Conservation (phyloP, 2,888 invertebrate genomes). For the Sarcophaga variegata region DNA sequence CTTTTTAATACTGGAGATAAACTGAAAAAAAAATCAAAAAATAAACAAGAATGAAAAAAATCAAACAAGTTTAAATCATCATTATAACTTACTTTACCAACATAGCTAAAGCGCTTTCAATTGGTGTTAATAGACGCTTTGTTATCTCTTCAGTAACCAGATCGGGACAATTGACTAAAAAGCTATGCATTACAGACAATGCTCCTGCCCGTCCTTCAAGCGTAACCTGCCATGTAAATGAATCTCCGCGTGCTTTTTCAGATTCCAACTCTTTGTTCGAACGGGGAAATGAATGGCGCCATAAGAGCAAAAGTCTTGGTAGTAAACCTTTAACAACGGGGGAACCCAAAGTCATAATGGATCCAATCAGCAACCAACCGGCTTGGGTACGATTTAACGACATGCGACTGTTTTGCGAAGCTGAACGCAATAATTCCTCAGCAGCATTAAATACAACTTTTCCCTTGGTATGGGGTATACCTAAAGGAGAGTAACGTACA, state of each 20-base stretch:
- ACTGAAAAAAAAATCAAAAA: slow-evolving; percentile 82
- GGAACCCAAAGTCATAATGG: slow-evolving; percentile 97
- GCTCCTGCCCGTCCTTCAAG: slow-evolving; percentile 98
- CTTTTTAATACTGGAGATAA: slow-evolving; percentile 92
- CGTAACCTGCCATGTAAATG: slow-evolving; percentile 99
- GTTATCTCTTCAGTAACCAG: slow-evolving; percentile 96
- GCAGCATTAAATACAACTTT: slow-evolving; percentile 98
- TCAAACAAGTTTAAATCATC: background rate
- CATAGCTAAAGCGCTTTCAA: slow-evolving; percentile 97
- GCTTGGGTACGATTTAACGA: slow-evolving; percentile 97
- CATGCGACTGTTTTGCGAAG: slow-evolving; percentile 97
- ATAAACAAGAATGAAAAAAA: background rate
- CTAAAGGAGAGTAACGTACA: slow-evolving; percentile 93
- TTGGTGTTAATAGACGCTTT: slow-evolving; percentile 92
- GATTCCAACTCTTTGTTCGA: slow-evolving; percentile 98
- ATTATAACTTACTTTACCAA: slow-evolving; percentile 89
- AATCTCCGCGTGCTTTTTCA: slow-evolving; percentile 97
- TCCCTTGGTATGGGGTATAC: slow-evolving; percentile 97
- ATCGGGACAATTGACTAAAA: slow-evolving; percentile 94
- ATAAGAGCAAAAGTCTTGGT: slow-evolving; percentile 95
- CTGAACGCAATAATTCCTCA: slow-evolving; percentile 96
- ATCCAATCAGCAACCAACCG: slow-evolving; percentile 98
- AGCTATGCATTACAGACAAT: slow-evolving; percentile 96
- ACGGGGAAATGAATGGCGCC: slow-evolving; percentile 99
- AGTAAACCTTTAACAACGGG: slow-evolving; percentile 95